Base-by-base conservation (phyloP, 2,888 invertebrate species). In the Ormia ochracea region DNA sequence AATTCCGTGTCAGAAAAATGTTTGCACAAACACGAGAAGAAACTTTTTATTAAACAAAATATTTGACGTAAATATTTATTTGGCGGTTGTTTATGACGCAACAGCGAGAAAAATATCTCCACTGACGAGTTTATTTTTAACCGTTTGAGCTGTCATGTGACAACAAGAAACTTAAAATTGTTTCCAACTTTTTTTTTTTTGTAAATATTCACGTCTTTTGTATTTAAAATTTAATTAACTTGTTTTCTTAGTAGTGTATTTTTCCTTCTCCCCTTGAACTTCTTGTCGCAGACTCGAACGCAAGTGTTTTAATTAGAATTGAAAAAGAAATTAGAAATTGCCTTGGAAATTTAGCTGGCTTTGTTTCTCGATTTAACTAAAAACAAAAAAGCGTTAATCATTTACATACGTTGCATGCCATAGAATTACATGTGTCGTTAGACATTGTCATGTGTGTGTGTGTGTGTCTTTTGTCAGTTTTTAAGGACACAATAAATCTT, bases 291-390 rank as follows among this genome's bases (percentile, higher is more conserved):
- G 28, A 38, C 72, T 38, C 26, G 19, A n/a, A 66, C 21, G 73
- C 61, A 80, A 80, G 76, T 58, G 76, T 76, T 76, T 76, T 76
- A 80, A 80, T 76, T 80, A 80, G 76, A 80, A 76, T 61, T 61
- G n/a, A 58, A 65, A 58, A 50, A 7, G 10, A 58, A 73, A 73
- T 80, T 59, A 7, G 10, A 58, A 73, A 73, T 80, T 80, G 69
- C 80, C 76, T 72, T 80, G 80, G 76, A 76, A 80, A 76, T 80
- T 80, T 63, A 80, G 80, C 68, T 48, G 72, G 28, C 52, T 73
- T 69, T 69, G 54, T 61, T 50, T 68, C 54, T 69, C 14, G 50
- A 36, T 65, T 75, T 52, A 59, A 61, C 28, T 9, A n/a, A n/a
- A n/a, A 70, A 59, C 19, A 69, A 77, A 65, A 56, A 73, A 54